Conservation (phyloP, 2,797 vertebrate genomes). For the Sebastes trivittatus region DNA sequence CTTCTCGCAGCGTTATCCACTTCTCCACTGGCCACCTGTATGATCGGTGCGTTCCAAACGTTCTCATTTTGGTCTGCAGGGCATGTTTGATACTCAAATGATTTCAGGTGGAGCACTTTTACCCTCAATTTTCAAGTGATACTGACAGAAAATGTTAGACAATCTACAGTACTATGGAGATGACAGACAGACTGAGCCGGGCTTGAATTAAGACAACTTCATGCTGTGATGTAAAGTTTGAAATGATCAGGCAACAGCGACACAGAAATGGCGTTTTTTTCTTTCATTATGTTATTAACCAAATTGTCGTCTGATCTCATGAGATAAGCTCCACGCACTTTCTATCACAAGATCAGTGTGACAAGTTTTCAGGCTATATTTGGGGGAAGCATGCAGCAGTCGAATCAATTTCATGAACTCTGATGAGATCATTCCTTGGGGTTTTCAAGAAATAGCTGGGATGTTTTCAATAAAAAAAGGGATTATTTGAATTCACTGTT, state of each 20-base stretch:
- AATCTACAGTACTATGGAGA: constrained; percentile 61
- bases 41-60: not conserved
- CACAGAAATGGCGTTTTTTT: constrained; percentile 74
- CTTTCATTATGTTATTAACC: constrained; percentile 36
- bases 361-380: constrained; percentile 54
- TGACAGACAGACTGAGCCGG: constrained; percentile 61
- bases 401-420: constrained; percentile 72
- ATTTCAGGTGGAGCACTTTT: constrained; percentile 54
- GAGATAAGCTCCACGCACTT: constrained; percentile 45
- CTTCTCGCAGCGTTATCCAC: constrained; percentile 2
- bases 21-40: constrained; percentile 1
- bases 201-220: constrained; percentile 62
- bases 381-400: constrained; percentile 73
- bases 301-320: constrained; percentile 62
- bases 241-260: constrained; percentile 72
- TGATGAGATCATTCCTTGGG: constrained; percentile 75
- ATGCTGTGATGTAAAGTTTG: constrained; percentile 82
- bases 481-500: constrained; percentile 67
- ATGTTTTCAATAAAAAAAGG: constrained; percentile 58
- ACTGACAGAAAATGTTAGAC: constrained; percentile 60
- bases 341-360: constrained; percentile 60
- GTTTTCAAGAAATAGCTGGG: constrained; percentile 69
- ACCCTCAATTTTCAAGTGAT: constrained; percentile 52
- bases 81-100: constrained; percentile 46
- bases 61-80: constrained; percentile 7